Conservation (phyloP, 2,113 vertebrate species). For the Chiloscyllium plagiosum region DNA sequence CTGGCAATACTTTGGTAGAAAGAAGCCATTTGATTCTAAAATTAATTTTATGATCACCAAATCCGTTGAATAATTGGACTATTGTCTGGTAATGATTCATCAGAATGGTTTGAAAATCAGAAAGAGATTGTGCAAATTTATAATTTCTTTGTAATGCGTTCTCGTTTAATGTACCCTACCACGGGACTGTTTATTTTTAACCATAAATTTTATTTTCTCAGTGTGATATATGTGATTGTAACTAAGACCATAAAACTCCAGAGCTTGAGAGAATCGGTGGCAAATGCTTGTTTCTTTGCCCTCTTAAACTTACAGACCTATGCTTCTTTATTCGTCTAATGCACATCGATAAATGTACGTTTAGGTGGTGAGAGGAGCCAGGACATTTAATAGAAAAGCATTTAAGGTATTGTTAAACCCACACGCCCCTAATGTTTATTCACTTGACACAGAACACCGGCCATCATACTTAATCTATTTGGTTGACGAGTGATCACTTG, state of each 20-base stretch:
- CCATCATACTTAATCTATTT: neutral
- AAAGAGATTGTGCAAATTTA: neutral
- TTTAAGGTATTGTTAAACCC: neutral
- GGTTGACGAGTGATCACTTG: neutral
- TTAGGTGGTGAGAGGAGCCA: neutral
- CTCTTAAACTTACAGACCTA: neutral
- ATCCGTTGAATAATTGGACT: neutral
- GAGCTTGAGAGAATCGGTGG: neutral
- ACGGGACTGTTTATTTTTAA: neutral
- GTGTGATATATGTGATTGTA: neutral
- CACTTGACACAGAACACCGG: neutral
- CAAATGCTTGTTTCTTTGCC: neutral
- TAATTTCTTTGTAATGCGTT: neutral
- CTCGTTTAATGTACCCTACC: neutral
- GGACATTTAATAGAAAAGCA: neutral
- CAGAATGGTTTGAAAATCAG: neutral
- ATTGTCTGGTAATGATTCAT: neutral
- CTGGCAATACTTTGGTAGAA: neutral
- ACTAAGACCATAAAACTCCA: neutral
- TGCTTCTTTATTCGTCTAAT: neutral
- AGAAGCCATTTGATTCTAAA: neutral
- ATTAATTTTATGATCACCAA: neutral
- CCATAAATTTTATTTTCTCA: neutral
- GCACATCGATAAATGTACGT: neutral
- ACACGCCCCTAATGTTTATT: neutral